phyloP scores from a whole-genome alignment of 2,113 vertebrate species.

The Podiceps cristatus region DNA sequence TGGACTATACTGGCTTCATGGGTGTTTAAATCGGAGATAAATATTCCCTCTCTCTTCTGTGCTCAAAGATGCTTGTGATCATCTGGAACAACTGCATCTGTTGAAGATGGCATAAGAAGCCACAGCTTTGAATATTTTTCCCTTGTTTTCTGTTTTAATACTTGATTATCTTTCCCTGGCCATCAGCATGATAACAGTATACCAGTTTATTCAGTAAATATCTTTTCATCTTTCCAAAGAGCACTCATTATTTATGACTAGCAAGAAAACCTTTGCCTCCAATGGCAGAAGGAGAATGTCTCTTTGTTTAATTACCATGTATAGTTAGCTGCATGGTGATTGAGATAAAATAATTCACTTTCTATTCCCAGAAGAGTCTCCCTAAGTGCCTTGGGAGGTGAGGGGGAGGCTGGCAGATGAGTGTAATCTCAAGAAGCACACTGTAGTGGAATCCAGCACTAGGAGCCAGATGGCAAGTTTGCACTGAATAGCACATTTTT shows the following conservation, averaged over 20 bases:
- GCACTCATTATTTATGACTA: constrained; percentile 68
- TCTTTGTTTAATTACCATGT: constrained; percentile 76
- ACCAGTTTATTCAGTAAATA: constrained; percentile 65
- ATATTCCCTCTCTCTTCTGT: background rate
- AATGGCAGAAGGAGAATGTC: constrained; percentile 65
- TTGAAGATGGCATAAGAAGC: background rate
- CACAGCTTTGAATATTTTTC: background rate
- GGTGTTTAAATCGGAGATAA: background rate
- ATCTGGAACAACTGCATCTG: background rate
- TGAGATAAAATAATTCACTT: constrained; percentile 75
- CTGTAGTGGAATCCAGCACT: constrained; percentile 53
- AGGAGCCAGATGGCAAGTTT: constrained; percentile 74
- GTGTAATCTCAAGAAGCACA: constrained; percentile 64
- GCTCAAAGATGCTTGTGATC: background rate
- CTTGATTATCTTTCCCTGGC: background rate
- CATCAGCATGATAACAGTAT: background rate
- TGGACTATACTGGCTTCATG: background rate
- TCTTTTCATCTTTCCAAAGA: constrained; percentile 41
- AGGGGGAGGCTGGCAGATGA: constrained; percentile 71
- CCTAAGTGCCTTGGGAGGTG: constrained; percentile 66
- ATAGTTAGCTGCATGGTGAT: constrained; percentile 70
- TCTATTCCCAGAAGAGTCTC: constrained; percentile 78
- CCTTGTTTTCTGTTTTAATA: background rate
- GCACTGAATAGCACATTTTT: constrained; percentile 67
- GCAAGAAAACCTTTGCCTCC: constrained; percentile 73